phyloP scores from a whole-genome alignment of 2,113 vertebrate species.

The Siniperca chuatsi region DNA sequence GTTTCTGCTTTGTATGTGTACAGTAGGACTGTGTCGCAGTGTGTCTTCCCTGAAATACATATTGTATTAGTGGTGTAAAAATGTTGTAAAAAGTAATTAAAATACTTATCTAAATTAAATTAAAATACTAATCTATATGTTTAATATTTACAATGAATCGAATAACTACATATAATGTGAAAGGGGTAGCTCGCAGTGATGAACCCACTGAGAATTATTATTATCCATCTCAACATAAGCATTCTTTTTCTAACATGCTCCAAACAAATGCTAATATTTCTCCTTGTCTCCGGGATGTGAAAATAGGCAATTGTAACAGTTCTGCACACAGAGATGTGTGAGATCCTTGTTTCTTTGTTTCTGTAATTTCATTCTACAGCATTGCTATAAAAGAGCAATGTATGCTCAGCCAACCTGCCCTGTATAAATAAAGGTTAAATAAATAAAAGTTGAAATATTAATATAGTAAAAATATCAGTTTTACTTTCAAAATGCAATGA shows the following conservation, averaged over 20 bases:
- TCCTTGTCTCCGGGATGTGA: neutral
- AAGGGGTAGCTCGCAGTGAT: neutral
- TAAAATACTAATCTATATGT: neutral
- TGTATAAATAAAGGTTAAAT: neutral
- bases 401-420: neutral
- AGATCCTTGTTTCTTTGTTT: neutral
- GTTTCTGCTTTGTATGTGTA: constrained; percentile 10
- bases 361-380: neutral
- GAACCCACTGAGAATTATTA: neutral
- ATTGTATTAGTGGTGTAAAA: neutral
- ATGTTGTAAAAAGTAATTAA: neutral
- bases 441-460: neutral
- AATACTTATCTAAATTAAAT: neutral
- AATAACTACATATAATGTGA: constrained; percentile 8
- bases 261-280: neutral
- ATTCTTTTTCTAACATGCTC: neutral
- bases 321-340: neutral
- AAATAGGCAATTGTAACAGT: neutral
- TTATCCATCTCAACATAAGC: neutral
- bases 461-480: neutral
- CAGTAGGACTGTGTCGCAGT: neutral
- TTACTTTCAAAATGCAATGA: neutral
- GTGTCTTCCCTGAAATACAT: neutral
- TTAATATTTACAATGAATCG: constrained; percentile 2
- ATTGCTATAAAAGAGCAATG: neutral